Evolutionary conservation across 1,140 invertebrate genomes (phyloP).

Genomic region (Drosophila watanabei): DNA sequence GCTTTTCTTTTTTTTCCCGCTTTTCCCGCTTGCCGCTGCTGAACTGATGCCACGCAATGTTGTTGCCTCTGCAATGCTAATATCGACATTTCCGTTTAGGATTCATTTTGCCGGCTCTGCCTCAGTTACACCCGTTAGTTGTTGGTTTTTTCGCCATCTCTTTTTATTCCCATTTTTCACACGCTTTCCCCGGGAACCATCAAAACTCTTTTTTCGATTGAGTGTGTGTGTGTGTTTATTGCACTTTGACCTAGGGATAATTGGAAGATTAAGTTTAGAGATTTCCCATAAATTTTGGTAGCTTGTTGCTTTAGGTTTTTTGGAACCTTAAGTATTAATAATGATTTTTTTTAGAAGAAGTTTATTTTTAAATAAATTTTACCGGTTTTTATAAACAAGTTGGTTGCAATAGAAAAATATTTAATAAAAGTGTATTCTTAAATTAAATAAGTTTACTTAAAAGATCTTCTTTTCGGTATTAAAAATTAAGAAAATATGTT

Average conservation of each 20-base stretch:
- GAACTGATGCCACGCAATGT: constrained; percentile 11
- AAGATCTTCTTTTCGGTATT: too few species aligned
- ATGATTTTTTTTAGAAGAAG: neutral
- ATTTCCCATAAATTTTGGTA: constrained; percentile 24
- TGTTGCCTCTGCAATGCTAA: constrained; percentile 70
- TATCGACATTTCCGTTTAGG: constrained; percentile 83
- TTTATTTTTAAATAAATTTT: neutral
- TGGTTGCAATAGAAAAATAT: neutral
- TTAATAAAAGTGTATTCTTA: neutral
- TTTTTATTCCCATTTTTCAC: constrained; percentile 31
- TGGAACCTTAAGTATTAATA: neutral
- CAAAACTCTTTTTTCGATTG: neutral
- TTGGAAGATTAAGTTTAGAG: constrained; percentile 30
- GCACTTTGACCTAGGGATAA: constrained; percentile 46
- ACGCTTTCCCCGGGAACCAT: neutral
- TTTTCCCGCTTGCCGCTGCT: too few species aligned
- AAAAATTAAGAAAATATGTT: too few species aligned
- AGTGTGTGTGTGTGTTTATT: constrained; percentile 27
- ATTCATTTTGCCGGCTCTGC: constrained; percentile 71
- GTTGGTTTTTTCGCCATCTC: constrained; percentile 42
- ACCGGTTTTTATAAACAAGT: rapidly evolving
- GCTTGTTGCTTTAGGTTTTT: constrained; percentile 1
- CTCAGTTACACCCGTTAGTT: constrained; percentile 57
- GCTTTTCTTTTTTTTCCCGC: constrained; percentile 21
- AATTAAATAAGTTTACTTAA: too few species aligned